Conservation (phyloP, 2,888 invertebrate species). For the Phyllotreta striolata region DNA sequence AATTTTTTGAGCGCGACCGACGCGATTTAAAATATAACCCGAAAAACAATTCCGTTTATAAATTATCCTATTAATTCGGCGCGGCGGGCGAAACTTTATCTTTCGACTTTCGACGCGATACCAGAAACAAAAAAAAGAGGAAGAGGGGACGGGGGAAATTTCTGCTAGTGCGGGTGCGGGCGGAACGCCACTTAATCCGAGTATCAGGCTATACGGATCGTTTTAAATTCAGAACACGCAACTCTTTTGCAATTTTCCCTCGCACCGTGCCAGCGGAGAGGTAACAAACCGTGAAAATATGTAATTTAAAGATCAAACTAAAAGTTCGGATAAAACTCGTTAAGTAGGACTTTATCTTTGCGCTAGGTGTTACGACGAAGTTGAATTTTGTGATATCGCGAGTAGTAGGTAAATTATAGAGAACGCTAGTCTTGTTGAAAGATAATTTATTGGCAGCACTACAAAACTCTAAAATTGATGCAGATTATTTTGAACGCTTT, state of each 20-base stretch:
- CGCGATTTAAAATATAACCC: no score
- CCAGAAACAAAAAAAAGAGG: neutral
- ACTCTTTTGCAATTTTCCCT: constrained; percentile 21
- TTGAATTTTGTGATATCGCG: no score
- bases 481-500: no score
- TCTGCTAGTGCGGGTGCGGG: neutral
- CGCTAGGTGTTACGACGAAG: constrained; percentile 1
- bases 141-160: neutral
- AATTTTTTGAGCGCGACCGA: no score
- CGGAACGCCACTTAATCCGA: constrained; percentile 19
- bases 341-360: constrained; percentile 19
- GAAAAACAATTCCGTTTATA: no score
- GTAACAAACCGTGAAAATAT: constrained; percentile 31
- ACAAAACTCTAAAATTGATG: no score
- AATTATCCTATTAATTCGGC: no score
- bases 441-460: no score
- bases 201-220: constrained; percentile 21
- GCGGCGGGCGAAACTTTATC: neutral
- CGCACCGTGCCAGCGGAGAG: neutral
- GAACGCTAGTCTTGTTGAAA: no score
- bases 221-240: constrained; percentile 27
- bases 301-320: constrained; percentile 28
- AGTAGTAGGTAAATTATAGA: no score
- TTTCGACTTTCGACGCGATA: constrained; percentile 5
- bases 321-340: constrained; percentile 21